Evolutionary conservation across 2,113 vertebrate genomes (phyloP), one percentile per base, ranked within the genome.

Genomic region (Catagonus wagneri): DNA sequence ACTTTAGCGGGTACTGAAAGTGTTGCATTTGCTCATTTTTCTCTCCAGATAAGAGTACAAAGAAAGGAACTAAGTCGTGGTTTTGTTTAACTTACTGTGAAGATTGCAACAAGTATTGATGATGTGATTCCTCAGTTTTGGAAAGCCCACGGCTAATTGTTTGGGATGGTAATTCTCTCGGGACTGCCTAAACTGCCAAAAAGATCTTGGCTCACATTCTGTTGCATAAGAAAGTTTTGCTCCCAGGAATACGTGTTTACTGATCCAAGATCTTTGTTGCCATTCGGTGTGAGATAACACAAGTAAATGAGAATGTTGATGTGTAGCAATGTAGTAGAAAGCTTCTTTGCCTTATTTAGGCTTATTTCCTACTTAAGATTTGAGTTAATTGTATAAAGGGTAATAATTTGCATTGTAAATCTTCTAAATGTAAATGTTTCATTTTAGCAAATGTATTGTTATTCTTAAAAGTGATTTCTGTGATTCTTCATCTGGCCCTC

Each of bases 1-100:
- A 72, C 60, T 90, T 92, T 7, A 65, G 71, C 68, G 50, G 75
- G n/a, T 34, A 32, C 61, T 6, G 27, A 92, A 93, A 97, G 83
- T 80, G 22, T 78, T 88, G 94, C 29, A 11, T 83, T 94, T 68
- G 58, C 71, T 93, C 25, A 56, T 90, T 90, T 65, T 96, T 85
- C 22, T 85, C 90, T 92, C 69, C 83, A 95, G 74, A 65, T 74
- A 78, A 93, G 83, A 97, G 39, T 36, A 83, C 79, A 52, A 83
- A 95, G 96, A 98, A 98, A 96, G 94, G 95, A 97, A 83, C 89
- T 80, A 97, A 98, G 94, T 97, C 96, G 90, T 95, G 89, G 96
- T 95, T 95, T 97, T 72, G 66, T 96, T 96, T 83, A 78, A 78
- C 27, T 88, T 60, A 71, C 52, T 44, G 54, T 54, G 50, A 85